These are phyloP conservation scores for Sipha flava DNA, from an alignment of 1,140 invertebrate genomes.

Conservation along the genomic window DNA sequence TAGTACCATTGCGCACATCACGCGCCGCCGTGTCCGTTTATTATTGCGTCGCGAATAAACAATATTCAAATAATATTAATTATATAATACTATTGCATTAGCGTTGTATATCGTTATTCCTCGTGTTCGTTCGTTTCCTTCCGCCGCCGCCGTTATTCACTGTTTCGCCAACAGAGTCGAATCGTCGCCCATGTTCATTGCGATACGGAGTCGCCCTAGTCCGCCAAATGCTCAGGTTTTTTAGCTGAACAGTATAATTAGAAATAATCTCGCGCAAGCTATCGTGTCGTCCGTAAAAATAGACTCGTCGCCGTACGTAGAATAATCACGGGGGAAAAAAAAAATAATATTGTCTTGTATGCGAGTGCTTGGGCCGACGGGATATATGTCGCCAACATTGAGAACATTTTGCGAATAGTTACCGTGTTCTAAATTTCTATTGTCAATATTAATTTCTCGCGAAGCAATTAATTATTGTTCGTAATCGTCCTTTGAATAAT, in stretches of 20 bases:
- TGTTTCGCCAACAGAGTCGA: not conserved
- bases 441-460: too few species aligned
- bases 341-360: not conserved
- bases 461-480: not conserved
- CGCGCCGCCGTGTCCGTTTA: not conserved
- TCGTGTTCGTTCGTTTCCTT: not conserved
- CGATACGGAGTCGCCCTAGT: not conserved
- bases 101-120: not conserved
- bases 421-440: not conserved
- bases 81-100: not conserved
- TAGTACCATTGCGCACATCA: too few species aligned
- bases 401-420: not conserved
- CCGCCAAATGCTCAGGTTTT: not conserved
- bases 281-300: constrained; percentile 7
- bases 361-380: not conserved
- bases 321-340: not conserved
- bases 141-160: not conserved
- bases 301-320: not conserved
- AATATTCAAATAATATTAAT: not conserved
- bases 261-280: constrained; percentile 3
- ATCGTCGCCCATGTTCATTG: not conserved
- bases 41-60: constrained; percentile 18
- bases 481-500: not conserved
- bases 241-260: constrained; percentile 25
- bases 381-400: not conserved